These are phyloP conservation scores for Drosophila malerkotliana DNA, from an alignment of 1,140 invertebrate genomes.

Conservation along the genomic window DNA sequence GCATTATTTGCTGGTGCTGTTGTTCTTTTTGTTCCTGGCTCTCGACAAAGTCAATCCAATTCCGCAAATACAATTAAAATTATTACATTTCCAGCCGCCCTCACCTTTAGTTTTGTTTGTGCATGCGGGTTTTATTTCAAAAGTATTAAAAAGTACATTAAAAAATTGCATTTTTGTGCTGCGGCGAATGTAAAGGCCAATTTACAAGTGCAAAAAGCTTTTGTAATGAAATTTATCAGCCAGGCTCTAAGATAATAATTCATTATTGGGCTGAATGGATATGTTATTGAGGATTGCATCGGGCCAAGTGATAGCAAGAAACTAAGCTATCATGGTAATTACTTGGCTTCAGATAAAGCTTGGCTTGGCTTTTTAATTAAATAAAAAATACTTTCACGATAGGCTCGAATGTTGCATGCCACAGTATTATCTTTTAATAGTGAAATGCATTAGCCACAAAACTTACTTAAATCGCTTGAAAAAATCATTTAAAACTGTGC, in stretches of 20 bases:
- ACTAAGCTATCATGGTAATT: no score
- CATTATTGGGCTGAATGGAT: conserved; percentile 26
- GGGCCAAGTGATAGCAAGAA: no score
- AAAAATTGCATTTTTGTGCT: conserved; percentile 65
- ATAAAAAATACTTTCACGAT: no score
- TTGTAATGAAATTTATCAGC: conserved; percentile 53
- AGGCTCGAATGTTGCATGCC: neutral
- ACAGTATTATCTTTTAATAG: conserved; percentile 57
- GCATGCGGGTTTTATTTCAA: conserved; percentile 34
- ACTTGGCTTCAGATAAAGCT: no score
- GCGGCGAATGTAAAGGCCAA: conserved; percentile 41
- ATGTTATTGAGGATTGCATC: conserved; percentile 17
- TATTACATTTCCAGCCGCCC: conserved; percentile 47
- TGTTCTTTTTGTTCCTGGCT: conserved; percentile 34
- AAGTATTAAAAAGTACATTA: conserved; percentile 66
- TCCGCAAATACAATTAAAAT: conserved; percentile 78
- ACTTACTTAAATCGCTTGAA: neutral
- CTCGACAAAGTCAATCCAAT: conserved; percentile 62
- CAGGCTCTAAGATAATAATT: conserved; percentile 43
- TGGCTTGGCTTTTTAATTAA: no score
- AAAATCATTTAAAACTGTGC: conserved; percentile 41
- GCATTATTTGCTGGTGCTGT: conserved; percentile 33
- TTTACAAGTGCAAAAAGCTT: conserved; percentile 54
- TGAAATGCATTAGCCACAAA: conserved; percentile 59
- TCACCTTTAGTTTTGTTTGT: conserved; percentile 20